Evolutionary conservation across 2,113 vertebrate species (phyloP).

Genomic region (crab-eating macaque (Macaca fascicularis)): T2T-MFA8v1.1 NC_088380.1:30192501-30193000

Average conservation of each 20-base stretch:
- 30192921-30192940: not conserved
- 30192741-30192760: not conserved
- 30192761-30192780: not conserved
- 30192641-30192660: not conserved
- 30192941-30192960: not conserved
- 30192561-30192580: not conserved
- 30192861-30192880: not conserved
- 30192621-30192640: not conserved
- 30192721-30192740: fast-evolving
- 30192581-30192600: not conserved
- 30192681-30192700: not conserved
- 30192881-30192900: not conserved
- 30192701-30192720: fast-evolving
- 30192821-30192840: not conserved
- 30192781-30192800: not conserved
- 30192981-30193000: not conserved
- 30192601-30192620: not conserved
- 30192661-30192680: not conserved
- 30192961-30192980: not conserved
- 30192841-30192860: not conserved
- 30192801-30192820: not conserved
- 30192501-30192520: too few species aligned
- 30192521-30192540: not conserved
- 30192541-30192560: not conserved
- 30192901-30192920: not conserved